phyloP scores from a whole-genome alignment of 2,797 vertebrate genomes.

The Hoplostethus mediterraneus region DNA sequence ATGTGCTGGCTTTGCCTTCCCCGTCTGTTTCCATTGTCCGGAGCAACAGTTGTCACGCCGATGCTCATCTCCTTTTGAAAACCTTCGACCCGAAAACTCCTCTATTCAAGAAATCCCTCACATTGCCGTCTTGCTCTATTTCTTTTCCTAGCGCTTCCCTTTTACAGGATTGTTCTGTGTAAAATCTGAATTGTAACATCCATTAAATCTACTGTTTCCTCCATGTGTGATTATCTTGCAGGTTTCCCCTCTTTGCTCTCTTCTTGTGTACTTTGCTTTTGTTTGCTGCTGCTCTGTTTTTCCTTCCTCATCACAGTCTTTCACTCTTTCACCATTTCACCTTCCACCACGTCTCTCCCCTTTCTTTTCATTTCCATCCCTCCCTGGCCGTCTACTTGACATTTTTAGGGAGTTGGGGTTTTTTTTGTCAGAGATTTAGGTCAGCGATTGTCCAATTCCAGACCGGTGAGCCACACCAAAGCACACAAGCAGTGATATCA shows the following conservation, averaged over 20 bases:
- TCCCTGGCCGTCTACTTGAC: background rate
- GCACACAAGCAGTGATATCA: slow-evolving; percentile 44
- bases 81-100: too few species aligned
- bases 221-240: too few species aligned
- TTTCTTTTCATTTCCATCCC: background rate
- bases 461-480: slow-evolving; percentile 55
- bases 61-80: too few species aligned
- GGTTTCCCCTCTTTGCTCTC: background rate
- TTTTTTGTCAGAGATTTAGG: slow-evolving; percentile 48
- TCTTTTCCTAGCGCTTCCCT: too few species aligned
- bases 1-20: background rate
- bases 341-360: background rate
- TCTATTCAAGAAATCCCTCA: too few species aligned
- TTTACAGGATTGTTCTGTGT: too few species aligned
- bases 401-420: slow-evolving; percentile 8
- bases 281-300: background rate
- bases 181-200: too few species aligned
- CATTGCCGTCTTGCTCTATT: too few species aligned
- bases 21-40: background rate
- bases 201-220: too few species aligned
- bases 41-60: background rate
- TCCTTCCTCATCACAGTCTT: background rate
- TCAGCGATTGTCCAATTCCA: slow-evolving; percentile 52
- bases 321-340: background rate
- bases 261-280: background rate